Percentiles rank a stretch among this genome's conserved stretches.
Evolutionary conservation across 2,888 invertebrate genomes (phyloP).

Genomic region (Gisinianus flammeolus): DNA sequence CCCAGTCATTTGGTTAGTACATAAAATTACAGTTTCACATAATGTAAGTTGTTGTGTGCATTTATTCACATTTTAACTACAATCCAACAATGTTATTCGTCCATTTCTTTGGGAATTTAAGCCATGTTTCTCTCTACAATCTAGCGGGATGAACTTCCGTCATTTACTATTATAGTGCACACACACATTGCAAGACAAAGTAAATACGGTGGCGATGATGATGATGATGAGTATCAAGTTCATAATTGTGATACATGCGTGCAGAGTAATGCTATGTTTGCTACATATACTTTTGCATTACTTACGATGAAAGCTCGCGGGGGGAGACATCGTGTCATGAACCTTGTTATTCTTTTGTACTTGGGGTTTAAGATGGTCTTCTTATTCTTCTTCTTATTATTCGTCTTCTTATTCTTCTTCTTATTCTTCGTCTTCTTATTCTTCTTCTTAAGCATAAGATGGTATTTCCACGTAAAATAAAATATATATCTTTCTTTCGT

Average conservation of each 20-base stretch:
- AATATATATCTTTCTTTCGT: too few species aligned
- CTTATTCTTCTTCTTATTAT: neutral
- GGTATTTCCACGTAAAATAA: too few species aligned
- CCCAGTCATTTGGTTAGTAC: neutral
- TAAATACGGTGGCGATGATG: slow-evolving; percentile 7
- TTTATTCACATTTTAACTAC: neutral
- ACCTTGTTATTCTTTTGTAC: neutral
- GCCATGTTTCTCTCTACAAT: neutral
- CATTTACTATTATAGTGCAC: neutral
- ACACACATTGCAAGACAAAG: neutral
- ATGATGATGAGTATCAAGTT: slow-evolving; percentile 27
- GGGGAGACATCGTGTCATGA: slow-evolving; percentile 20
- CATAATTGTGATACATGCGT: slow-evolving; percentile 29
- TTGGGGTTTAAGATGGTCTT: neutral
- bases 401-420: neutral
- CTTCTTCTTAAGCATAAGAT: neutral
- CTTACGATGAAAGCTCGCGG: neutral
- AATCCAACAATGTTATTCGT: neutral
- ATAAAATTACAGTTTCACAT: neutral
- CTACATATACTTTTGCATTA: neutral
- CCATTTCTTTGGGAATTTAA: neutral
- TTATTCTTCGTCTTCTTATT: neutral
- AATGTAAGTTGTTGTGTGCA: neutral
- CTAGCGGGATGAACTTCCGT: slow-evolving; percentile 32
- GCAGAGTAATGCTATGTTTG: neutral